Evolutionary conservation across 2,113 vertebrate genomes (phyloP).

Genomic region (Sarotherodon lohbergeri): DNA sequence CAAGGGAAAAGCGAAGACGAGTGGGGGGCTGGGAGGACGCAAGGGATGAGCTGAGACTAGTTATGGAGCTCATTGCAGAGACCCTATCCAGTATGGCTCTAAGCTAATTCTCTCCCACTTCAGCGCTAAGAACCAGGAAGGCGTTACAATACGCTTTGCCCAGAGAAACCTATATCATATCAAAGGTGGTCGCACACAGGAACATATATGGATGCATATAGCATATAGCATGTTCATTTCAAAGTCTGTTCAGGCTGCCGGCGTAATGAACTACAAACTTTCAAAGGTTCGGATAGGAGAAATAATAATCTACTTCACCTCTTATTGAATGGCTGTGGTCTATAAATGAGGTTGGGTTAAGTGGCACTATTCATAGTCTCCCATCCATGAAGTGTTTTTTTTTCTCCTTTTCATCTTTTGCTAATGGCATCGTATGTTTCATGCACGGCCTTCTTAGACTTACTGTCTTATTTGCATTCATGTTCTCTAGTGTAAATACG

Average conservation of each 20-base stretch:
- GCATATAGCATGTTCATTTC: conserved; percentile 4
- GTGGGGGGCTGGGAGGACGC: neutral
- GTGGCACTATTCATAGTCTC: conserved; percentile 16
- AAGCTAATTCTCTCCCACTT: conserved; percentile 34
- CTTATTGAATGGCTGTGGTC: conserved; percentile 8
- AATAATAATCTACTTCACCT: neutral
- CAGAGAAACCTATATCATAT: neutral
- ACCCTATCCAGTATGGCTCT: conserved; percentile 13
- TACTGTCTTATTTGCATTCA: neutral
- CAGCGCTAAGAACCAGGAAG: neutral
- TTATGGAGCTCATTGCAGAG: conserved; percentile 28
- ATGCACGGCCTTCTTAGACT: conserved; percentile 16
- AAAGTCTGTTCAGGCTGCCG: neutral
- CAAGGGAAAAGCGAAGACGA: conserved; percentile 6
- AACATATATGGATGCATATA: neutral
- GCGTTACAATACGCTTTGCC: neutral
- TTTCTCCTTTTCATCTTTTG: conserved; percentile 13
- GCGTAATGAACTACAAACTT: conserved; percentile 2
- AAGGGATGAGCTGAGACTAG: conserved; percentile 31
- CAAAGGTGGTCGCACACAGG: conserved; percentile 5
- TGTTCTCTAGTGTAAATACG: neutral
- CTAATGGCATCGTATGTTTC: conserved; percentile 42
- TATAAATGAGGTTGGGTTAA: conserved; percentile 22
- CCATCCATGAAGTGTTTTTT: neutral
- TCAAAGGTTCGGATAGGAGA: neutral